phyloP scores from a whole-genome alignment of 2,797 vertebrate genomes.

The Arctocebus calabarensis region DNA sequence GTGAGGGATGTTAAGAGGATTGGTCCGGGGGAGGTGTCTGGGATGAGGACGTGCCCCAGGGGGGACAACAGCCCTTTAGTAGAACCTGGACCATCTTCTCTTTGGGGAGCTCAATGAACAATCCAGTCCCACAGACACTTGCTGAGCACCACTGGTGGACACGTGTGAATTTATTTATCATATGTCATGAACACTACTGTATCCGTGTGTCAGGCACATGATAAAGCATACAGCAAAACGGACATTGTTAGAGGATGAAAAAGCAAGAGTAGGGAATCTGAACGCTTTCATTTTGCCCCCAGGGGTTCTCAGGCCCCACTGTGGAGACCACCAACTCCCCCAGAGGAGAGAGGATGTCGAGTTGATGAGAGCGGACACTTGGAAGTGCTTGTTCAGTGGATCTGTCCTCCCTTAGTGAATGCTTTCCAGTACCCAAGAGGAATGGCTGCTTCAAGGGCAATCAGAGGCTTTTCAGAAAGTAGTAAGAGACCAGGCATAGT shows the following conservation, averaged over 20 bases:
- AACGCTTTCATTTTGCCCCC: rapidly evolving
- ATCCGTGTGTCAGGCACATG: rapidly evolving
- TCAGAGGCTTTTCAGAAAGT: neutral
- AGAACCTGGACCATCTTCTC: neutral
- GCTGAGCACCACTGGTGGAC: rapidly evolving
- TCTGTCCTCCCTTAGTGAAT: neutral
- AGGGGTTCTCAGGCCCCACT: neutral
- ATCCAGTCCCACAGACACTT: neutral
- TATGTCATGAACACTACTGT: rapidly evolving
- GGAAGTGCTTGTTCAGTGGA: rapidly evolving
- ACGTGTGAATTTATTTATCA: no score
- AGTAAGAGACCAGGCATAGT: neutral
- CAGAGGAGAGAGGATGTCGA: neutral
- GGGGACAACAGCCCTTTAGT: rapidly evolving
- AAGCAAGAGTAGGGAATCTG: neutral
- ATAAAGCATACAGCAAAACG: neutral
- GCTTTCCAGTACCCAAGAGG: neutral
- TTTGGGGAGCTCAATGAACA: no score
- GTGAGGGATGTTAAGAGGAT: rapidly evolving
- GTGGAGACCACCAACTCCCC: neutral
- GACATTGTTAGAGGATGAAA: no score
- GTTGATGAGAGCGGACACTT: neutral
- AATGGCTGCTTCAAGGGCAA: no score
- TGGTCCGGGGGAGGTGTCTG: no score
- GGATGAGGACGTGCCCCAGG: rapidly evolving